Evolutionary conservation across 2,113 vertebrate genomes (phyloP).

Genomic region (Erythrocercus mccallii): DNA sequence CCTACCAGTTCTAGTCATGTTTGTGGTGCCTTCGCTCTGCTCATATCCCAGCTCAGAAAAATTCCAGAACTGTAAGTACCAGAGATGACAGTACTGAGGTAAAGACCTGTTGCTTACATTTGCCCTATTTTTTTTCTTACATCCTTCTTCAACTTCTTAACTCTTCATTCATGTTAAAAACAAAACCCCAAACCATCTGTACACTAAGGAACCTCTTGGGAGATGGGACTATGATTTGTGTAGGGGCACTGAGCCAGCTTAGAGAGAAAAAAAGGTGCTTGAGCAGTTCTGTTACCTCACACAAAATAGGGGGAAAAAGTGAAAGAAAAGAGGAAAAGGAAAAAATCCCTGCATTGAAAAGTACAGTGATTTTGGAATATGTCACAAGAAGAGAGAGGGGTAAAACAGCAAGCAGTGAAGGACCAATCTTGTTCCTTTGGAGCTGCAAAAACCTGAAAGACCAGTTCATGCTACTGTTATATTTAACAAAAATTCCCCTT

Average conservation of each 20-base stretch:
- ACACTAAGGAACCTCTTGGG: fast-evolving
- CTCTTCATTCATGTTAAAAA: neutral
- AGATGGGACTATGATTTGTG: neutral
- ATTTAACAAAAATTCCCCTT: fast-evolving
- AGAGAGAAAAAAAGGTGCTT: neutral
- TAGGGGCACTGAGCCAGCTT: neutral
- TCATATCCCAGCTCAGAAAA: neutral
- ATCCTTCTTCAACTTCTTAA: neutral
- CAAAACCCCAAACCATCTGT: neutral
- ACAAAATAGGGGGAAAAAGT: neutral
- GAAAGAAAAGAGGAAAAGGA: neutral
- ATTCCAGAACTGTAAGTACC: neutral
- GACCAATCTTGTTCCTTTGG: neutral
- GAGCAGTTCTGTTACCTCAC: neutral
- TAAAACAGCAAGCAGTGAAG: neutral
- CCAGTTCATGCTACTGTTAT: neutral
- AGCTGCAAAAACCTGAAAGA: neutral
- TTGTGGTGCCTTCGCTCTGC: neutral
- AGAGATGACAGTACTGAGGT: neutral
- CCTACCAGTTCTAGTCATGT: neutral
- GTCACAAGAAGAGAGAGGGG: neutral
- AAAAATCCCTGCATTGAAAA: neutral
- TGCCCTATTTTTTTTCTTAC: neutral
- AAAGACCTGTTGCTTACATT: neutral
- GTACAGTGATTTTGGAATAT: neutral